phyloP scores from a whole-genome alignment of 2,113 vertebrate species.

The Strix aluco region DNA sequence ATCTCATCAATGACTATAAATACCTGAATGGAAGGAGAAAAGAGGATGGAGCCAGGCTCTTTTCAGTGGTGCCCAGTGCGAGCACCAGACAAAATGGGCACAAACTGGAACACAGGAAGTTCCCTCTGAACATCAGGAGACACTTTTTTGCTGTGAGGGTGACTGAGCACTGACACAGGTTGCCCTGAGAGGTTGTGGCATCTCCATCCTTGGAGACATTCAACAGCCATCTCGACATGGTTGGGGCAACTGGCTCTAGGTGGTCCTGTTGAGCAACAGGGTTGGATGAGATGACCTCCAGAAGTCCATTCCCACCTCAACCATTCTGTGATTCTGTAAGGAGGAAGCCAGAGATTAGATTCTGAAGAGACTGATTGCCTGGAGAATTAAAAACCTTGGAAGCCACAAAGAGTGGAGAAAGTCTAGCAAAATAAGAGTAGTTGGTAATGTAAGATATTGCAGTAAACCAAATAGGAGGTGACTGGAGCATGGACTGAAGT shows the following conservation, averaged over 20 bases:
- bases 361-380: neutral
- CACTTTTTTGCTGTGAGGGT: neutral
- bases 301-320: neutral
- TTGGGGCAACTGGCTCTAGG: fast-evolving
- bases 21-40: neutral
- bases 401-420: neutral
- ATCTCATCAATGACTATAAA: neutral
- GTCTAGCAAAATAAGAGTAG: neutral
- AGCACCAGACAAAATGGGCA: neutral
- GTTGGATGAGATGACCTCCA: neutral
- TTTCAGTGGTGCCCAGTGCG: neutral
- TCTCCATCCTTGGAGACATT: neutral
- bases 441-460: neutral
- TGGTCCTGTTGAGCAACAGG: neutral
- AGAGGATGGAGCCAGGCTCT: neutral
- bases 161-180: neutral
- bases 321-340: neutral
- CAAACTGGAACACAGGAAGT: neutral
- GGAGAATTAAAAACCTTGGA: neutral
- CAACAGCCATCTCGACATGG: neutral
- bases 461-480: neutral
- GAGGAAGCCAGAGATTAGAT: neutral
- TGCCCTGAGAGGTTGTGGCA: neutral
- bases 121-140: neutral
- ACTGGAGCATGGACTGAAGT: neutral